phyloP scores from a whole-genome alignment of 2,113 vertebrate species.

The Microcebus ravelobensis region DNA sequence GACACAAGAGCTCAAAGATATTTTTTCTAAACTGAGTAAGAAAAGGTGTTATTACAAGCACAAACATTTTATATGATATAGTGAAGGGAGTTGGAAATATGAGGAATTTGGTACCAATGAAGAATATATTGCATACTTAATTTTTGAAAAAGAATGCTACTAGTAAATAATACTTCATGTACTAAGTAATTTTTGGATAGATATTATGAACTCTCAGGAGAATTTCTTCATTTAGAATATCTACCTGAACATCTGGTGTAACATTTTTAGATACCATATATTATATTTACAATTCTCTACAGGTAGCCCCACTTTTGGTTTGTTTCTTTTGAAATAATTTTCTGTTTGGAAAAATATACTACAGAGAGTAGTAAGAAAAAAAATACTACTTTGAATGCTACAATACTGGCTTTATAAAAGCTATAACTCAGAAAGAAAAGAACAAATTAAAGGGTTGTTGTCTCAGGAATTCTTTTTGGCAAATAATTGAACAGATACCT shows the following conservation, averaged over 20 bases:
- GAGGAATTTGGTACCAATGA: neutral
- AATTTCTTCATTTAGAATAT: neutral
- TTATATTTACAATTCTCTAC: neutral
- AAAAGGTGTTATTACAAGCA: neutral
- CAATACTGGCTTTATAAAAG: neutral
- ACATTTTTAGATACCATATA: neutral
- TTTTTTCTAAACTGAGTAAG: neutral
- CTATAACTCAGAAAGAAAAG: neutral
- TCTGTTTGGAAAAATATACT: neutral
- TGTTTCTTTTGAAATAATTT: conserved; percentile 1
- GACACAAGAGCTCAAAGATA: neutral
- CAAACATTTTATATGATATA: neutral
- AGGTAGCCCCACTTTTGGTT: neutral
- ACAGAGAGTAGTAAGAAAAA: neutral
- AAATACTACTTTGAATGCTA: neutral
- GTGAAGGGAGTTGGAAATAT: neutral
- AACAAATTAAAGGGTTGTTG: neutral
- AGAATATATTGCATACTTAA: neutral
- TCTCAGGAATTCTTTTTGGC: neutral
- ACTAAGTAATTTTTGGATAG: neutral
- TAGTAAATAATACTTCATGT: neutral
- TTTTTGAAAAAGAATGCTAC: neutral
- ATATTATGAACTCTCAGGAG: neutral
- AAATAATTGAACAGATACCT: neutral
- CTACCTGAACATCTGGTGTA: neutral